These are phyloP conservation scores for Leptobrachium ailaonicum DNA, from an alignment of 2,113 vertebrate genomes.

Conservation along the genomic window DNA sequence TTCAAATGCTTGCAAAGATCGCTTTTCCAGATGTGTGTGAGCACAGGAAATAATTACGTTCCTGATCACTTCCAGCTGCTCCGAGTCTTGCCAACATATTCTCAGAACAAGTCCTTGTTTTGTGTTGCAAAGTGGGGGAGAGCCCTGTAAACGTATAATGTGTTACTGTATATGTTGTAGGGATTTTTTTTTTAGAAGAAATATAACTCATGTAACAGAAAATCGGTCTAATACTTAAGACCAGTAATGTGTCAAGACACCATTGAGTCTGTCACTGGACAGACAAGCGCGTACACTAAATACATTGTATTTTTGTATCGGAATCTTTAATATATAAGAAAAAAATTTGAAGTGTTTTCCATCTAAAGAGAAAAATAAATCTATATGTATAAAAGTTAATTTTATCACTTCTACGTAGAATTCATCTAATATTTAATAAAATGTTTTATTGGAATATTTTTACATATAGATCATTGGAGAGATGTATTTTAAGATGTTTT, in stretches of 20 bases:
- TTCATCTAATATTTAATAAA: background rate
- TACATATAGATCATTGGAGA: conserved; percentile 3
- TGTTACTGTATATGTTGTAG: conserved; percentile 69
- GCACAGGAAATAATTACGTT: conserved; percentile 94
- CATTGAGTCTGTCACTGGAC: conserved; percentile 5
- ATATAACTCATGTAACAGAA: conserved; percentile 85
- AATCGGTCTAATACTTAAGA: conserved; percentile 67
- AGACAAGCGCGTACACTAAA: background rate
- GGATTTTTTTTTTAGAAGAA: conserved; percentile 62
- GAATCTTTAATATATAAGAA: no score
- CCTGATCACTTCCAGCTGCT: conserved; percentile 98
- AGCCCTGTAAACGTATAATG: conserved; percentile 85
- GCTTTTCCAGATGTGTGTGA: conserved; percentile 90
- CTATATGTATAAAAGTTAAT: background rate
- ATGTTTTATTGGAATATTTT: conserved; percentile 23
- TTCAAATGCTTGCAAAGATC: conserved; percentile 70
- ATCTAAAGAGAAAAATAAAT: background rate
- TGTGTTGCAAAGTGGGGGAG: conserved; percentile 79
- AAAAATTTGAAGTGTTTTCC: background rate
- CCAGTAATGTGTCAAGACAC: conserved; percentile 66
- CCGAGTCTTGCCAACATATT: conserved; percentile 79
- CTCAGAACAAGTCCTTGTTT: conserved; percentile 80
- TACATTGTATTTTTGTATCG: background rate
- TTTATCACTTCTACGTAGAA: background rate
- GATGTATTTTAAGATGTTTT: conserved; percentile 20